Base-by-base conservation (phyloP, 2,888 invertebrate genomes). In the Torymus auratus region DNA sequence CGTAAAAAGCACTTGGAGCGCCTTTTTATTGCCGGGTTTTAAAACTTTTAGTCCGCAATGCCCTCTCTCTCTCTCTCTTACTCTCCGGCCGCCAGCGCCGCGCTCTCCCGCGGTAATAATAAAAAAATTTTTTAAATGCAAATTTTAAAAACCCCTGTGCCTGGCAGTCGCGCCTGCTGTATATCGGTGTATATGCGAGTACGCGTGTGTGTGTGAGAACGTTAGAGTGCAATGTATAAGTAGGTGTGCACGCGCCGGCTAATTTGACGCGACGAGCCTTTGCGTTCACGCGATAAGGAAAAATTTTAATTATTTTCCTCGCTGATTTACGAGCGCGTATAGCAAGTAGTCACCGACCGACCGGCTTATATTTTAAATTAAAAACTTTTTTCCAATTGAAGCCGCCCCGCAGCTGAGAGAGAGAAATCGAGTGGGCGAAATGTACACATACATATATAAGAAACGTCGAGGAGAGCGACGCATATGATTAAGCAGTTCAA, bases 1-100 rank as follows among this genome's bases (percentile, higher is more conserved):
- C 82, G 82, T 82, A 82, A 82, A 82, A 82, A 77, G 76, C 79
- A 82, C 77, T 82, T 80, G 82, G 76, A 80, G 76, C 82, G 79
- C 55, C 82, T 79, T 82, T 82, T 82, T 80, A 82, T 82, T 82
- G 79, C 82, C 61, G 76, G 76, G 56, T 76, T 82, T 82, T 82
- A 77, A 82, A 82, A 82, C 82, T 82, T 82, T 82, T 74, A 80
- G 77, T 69, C 77, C 72, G 75, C 72, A 73, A 74, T 74, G 62
- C 71, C 50, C 7, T n/a, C 60, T n/a, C 58, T 2, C 15, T 15
- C 50, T 10, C 11, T 11, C n/a, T 61, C 20, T 20, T 2, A 2
- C 68, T 20, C 20, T 20, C 20, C 28, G 28, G 28, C 28, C 3
- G 28, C 28, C 7, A 3, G 28, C 28, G 3, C 28, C 28, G 28